A percentile compares a stretch with the other conserved stretches of the same genome.
These are phyloP conservation scores for Himalopsyche kuldschensis DNA, from an alignment of 2,888 invertebrate genomes.

Conservation along the genomic window DNA sequence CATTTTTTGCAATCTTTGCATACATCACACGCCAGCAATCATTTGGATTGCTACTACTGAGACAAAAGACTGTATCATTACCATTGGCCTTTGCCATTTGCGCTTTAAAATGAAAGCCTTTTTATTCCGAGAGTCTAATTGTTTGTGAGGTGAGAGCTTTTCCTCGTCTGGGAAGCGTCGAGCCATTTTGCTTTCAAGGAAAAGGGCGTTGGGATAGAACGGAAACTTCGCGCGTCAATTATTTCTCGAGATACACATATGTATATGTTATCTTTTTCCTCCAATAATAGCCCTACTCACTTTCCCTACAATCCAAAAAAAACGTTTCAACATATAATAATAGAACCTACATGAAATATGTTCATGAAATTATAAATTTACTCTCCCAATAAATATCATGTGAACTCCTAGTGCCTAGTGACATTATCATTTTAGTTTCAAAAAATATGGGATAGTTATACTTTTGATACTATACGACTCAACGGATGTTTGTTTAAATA, in stretches of 20 bases:
- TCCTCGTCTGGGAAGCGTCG: not conserved
- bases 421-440: too few species aligned
- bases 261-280: too few species aligned
- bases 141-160: not conserved
- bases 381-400: too few species aligned
- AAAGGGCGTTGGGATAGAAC: not conserved
- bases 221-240: not conserved
- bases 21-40: not conserved
- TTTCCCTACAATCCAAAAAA: too few species aligned
- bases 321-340: too few species aligned
- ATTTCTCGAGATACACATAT: not conserved
- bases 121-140: not conserved
- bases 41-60: not conserved
- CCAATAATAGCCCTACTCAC: too few species aligned
- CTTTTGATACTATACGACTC: too few species aligned
- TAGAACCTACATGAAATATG: too few species aligned
- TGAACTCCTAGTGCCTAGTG: too few species aligned
- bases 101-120: not conserved
- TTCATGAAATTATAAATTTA: too few species aligned
- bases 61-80: not conserved
- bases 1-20: not conserved
- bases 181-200: not conserved
- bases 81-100: not conserved
- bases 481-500: too few species aligned
- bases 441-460: too few species aligned